Conservation (phyloP, 2,113 vertebrate species). For the Microtus montanus region DNA sequence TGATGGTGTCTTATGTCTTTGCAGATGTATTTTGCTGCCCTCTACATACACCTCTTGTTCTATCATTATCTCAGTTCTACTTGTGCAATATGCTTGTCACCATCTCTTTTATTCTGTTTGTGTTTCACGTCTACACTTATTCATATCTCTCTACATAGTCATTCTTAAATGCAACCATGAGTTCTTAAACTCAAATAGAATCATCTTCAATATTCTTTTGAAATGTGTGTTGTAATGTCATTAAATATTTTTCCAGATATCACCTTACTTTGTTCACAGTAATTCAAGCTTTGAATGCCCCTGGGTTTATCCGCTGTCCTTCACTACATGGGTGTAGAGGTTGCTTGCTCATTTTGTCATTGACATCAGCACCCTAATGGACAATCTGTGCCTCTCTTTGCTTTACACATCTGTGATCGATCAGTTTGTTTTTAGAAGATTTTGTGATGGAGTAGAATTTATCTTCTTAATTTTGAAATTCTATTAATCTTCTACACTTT, state of each 20-base stretch:
- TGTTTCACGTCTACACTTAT: neutral
- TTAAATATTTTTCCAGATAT: neutral
- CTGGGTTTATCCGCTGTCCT: neutral
- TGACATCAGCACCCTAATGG: neutral
- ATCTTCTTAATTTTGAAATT: neutral
- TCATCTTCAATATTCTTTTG: slow-evolving; percentile 30
- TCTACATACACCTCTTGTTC: neutral
- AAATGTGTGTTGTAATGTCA: neutral
- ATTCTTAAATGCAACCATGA: neutral
- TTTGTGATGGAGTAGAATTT: slow-evolving; percentile 11
- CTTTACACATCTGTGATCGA: neutral
- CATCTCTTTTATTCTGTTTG: neutral
- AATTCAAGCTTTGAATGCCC: neutral
- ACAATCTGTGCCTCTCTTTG: neutral
- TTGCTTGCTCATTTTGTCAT: neutral
- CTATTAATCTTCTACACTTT: slow-evolving; percentile 3
- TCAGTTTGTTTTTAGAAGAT: neutral
- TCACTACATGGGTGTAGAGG: neutral
- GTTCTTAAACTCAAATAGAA: neutral
- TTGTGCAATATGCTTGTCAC: neutral
- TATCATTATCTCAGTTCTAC: neutral
- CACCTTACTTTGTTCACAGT: slow-evolving; percentile 19
- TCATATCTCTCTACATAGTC: neutral
- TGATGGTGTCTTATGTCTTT: neutral
- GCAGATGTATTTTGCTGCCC: neutral